Evolutionary conservation across 2,797 vertebrate genomes (phyloP).

Genomic region (Siniperca scherzeri): DNA sequence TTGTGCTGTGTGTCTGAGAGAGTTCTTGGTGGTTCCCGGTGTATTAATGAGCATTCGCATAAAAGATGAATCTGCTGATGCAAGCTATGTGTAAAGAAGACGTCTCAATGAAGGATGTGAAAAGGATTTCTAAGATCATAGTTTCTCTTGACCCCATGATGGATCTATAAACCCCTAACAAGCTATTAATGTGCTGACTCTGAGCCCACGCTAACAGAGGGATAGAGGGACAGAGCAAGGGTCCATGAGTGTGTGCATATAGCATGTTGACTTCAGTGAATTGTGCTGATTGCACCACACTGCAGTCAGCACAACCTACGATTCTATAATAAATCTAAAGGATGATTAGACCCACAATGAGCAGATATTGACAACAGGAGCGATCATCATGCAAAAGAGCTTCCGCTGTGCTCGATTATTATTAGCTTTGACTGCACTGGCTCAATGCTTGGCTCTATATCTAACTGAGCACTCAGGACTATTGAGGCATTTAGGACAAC

Average conservation of each 20-base stretch:
- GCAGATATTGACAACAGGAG: slow-evolving; percentile 45
- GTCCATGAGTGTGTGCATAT: neutral
- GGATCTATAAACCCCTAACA: slow-evolving; percentile 51
- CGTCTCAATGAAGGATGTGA: slow-evolving; percentile 37
- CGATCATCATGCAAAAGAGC: slow-evolving; percentile 32
- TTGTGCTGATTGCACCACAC: slow-evolving; percentile 41
- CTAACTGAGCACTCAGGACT: slow-evolving; percentile 23
- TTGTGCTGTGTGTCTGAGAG: slow-evolving; percentile 26
- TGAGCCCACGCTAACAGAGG: slow-evolving; percentile 3
- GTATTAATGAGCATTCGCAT: slow-evolving; percentile 60
- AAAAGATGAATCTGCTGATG: slow-evolving; percentile 64
- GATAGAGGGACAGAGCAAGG: neutral
- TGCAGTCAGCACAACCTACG: slow-evolving; percentile 50
- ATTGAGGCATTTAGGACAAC: slow-evolving; percentile 20
- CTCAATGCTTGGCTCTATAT: slow-evolving; percentile 31
- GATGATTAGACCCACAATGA: slow-evolving; percentile 50
- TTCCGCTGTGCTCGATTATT: slow-evolving; percentile 17
- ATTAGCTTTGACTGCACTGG: slow-evolving; percentile 25
- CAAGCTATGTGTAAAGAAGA: slow-evolving; percentile 35
- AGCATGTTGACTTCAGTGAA: slow-evolving; percentile 20
- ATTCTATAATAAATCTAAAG: slow-evolving; percentile 46
- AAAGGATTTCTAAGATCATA: slow-evolving; percentile 32
- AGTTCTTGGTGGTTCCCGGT: neutral
- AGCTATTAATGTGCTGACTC: slow-evolving; percentile 13
- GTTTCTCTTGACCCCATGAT: slow-evolving; percentile 26